Percentiles rank a stretch among this genome's conserved stretches.
Evolutionary conservation across 1,140 invertebrate genomes (phyloP).

Genomic region (Gryllus bimaculatus): DNA sequence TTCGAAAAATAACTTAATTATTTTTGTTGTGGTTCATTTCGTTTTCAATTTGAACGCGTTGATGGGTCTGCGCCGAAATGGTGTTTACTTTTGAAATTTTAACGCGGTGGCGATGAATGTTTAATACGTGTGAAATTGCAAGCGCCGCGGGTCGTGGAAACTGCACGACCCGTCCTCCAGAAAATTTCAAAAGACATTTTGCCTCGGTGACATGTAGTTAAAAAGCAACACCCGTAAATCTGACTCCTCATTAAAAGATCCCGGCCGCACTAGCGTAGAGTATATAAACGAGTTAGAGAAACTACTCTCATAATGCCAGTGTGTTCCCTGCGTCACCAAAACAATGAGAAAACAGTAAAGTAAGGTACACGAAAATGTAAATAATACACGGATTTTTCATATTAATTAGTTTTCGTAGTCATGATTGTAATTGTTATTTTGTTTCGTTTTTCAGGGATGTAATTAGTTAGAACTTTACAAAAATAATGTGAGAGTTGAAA

Average conservation of each 20-base stretch:
- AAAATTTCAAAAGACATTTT: not conserved
- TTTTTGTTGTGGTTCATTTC: slow-evolving; percentile 5
- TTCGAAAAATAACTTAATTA: not conserved
- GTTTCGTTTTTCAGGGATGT: too few relatives aligned
- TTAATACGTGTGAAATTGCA: not conserved
- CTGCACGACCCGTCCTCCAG: not conserved
- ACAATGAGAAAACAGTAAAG: too few relatives aligned
- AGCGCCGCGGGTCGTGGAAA: not conserved
- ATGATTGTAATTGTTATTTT: too few relatives aligned
- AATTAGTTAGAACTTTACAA: too few relatives aligned
- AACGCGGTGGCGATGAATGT: not conserved
- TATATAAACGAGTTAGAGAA: not conserved
- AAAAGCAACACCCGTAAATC: not conserved
- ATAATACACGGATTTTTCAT: too few relatives aligned
- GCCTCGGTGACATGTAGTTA: not conserved
- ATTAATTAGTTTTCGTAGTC: too few relatives aligned
- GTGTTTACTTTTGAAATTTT: slow-evolving; percentile 6
- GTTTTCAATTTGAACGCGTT: not conserved
- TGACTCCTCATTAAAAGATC: not conserved
- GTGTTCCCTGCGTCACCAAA: too few relatives aligned
- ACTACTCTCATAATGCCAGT: not conserved
- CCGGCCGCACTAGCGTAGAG: not conserved
- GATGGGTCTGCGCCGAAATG: not conserved
- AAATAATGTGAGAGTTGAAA: too few relatives aligned
- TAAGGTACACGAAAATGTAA: too few relatives aligned